Percentiles rank a stretch among this genome's conserved stretches.
Conservation (phyloP, 2,797 vertebrate genomes). For the Orestias chungarensis region DNA sequence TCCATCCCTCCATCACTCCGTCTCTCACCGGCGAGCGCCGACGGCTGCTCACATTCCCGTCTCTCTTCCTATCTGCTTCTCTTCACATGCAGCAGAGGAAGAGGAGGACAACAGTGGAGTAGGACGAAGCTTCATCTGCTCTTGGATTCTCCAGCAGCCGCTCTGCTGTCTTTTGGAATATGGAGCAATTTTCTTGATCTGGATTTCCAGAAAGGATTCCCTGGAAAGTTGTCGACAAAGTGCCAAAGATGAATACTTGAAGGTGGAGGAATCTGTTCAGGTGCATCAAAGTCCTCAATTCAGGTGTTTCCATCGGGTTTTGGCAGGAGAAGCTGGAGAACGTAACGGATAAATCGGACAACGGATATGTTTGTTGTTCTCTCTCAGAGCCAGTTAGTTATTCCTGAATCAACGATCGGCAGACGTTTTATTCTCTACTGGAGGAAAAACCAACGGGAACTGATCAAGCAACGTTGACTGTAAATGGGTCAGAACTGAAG, state of each 20-base stretch:
- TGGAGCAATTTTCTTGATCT: neutral
- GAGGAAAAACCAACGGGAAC: neutral
- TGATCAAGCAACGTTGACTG: neutral
- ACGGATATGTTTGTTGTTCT: neutral
- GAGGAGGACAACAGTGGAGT: conserved; percentile 42
- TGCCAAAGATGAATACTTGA: neutral
- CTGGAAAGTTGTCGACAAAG: neutral
- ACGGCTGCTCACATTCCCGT: conserved; percentile 22
- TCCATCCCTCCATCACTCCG: conserved; percentile 32
- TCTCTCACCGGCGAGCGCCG: conserved; percentile 6
- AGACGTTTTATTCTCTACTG: neutral
- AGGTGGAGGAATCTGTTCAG: neutral
- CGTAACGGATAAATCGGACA: conserved; percentile 4
- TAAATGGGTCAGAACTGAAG: neutral
- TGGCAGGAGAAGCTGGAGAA: neutral
- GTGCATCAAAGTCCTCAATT: neutral
- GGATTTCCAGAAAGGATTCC: neutral
- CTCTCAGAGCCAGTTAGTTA: neutral
- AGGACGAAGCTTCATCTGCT: conserved; percentile 15
- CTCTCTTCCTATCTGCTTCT: conserved; percentile 24
- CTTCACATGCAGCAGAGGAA: conserved; percentile 46
- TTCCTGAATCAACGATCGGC: neutral
- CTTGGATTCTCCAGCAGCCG: conserved; percentile 6
- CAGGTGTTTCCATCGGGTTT: neutral
- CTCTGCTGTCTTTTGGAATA: neutral